Evolutionary conservation across 2,113 vertebrate species (phyloP).

Genomic region (Propithecus coquereli): DNA sequence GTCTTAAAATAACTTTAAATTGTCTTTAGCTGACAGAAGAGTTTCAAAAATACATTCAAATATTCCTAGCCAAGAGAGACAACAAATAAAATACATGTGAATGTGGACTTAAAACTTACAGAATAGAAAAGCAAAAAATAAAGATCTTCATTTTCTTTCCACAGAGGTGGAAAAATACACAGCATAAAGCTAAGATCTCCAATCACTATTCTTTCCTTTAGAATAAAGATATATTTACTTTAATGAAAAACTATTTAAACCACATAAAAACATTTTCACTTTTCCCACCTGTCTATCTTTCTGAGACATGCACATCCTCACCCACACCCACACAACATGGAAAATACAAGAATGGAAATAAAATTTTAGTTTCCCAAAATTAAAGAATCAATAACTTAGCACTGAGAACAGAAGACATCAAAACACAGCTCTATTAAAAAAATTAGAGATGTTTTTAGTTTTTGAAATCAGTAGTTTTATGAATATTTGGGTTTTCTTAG

Average conservation of each 20-base stretch:
- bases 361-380: background rate
- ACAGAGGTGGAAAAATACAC: background rate
- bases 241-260: background rate
- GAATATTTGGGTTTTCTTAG: background rate
- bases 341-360: constrained; percentile 8
- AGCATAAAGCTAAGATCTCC: background rate
- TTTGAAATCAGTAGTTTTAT: background rate
- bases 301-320: background rate
- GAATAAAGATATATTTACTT: background rate
- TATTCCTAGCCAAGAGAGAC: background rate
- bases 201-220: background rate
- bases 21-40: background rate
- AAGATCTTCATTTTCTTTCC: background rate
- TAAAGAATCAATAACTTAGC: background rate
- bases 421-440: background rate
- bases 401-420: background rate
- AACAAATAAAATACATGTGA: constrained; percentile 18
- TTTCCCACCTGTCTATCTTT: background rate
- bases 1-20: constrained; percentile 50
- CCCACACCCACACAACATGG: background rate
- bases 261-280: background rate
- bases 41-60: background rate
- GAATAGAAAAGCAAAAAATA: background rate
- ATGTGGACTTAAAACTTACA: background rate
- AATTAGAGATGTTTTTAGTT: background rate